A percentile compares a stretch with the other conserved stretches of the same genome.
Evolutionary conservation across 2,888 invertebrate genomes (phyloP).

Genomic region (Epistrophe grossulariae): DNA sequence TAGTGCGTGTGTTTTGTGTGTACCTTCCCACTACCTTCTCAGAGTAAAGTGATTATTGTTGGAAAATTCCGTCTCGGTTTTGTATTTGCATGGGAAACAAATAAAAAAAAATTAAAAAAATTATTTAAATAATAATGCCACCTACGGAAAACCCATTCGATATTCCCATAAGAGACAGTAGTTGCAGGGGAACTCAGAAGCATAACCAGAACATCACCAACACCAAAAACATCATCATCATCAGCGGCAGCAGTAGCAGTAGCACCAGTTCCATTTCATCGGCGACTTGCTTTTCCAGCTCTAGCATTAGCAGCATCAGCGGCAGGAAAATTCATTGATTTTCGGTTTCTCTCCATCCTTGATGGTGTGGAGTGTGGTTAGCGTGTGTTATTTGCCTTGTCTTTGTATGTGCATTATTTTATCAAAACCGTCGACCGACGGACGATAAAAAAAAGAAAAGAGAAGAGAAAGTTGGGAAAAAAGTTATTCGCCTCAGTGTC

Average conservation of each 20-base stretch:
- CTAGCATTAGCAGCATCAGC: constrained; percentile 32
- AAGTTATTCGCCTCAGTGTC: not conserved
- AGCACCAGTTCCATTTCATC: constrained; percentile 25
- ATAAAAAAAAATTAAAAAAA: not conserved
- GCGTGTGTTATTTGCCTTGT: constrained; percentile 44
- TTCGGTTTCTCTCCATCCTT: constrained; percentile 66
- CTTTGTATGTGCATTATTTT: constrained; percentile 58
- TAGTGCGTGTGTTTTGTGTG: constrained; percentile 56
- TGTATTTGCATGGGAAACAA: constrained; percentile 24
- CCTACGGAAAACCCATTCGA: constrained; percentile 17
- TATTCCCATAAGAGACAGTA: constrained; percentile 1
- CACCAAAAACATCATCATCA: not conserved
- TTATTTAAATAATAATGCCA: constrained; percentile 43
- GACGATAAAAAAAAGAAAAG: constrained; percentile 16
- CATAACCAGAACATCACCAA: constrained; percentile 26
- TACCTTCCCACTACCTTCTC: not conserved
- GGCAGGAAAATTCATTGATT: constrained; percentile 73
- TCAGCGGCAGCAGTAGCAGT: not conserved
- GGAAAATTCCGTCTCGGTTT: constrained; percentile 23
- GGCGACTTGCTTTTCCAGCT: constrained; percentile 22
- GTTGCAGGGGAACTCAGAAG: constrained; percentile 8
- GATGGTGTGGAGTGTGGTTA: constrained; percentile 51
- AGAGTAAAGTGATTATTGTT: constrained; percentile 8
- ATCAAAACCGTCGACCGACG: constrained; percentile 33
- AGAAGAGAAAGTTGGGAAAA: constrained; percentile 50